Conservation (phyloP, 2,113 vertebrate species). For the Lota lota region DNA sequence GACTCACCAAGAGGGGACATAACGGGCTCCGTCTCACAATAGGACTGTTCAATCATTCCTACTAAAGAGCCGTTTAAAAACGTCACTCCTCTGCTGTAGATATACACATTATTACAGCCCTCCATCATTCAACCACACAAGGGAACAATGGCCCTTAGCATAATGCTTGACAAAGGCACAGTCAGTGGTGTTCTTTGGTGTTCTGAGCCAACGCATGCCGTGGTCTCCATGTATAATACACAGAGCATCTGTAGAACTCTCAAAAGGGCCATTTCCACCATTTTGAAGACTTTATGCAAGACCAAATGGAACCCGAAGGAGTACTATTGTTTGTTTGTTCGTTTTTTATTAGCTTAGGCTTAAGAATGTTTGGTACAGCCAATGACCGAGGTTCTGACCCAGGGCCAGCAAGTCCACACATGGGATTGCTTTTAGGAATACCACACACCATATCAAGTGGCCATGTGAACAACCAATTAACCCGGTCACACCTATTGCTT, state of each 20-base stretch:
- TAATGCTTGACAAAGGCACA: background rate
- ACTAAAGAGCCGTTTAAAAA: too few relatives aligned
- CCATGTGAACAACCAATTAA: too few relatives aligned
- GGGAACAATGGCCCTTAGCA: background rate
- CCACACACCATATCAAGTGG: too few relatives aligned
- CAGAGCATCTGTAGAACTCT: constrained; percentile 7
- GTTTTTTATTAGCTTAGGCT: constrained; percentile 23
- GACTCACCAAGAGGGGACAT: too few relatives aligned
- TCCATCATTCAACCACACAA: too few relatives aligned
- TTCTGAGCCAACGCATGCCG: background rate
- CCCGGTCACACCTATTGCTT: too few relatives aligned
- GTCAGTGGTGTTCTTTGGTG: background rate
- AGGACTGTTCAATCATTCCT: too few relatives aligned
- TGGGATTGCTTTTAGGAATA: too few relatives aligned
- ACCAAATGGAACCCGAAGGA: constrained; percentile 25
- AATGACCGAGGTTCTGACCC: constrained; percentile 33
- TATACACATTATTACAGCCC: too few relatives aligned
- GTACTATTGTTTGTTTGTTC: constrained; percentile 3
- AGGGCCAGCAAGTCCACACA: constrained; percentile 2
- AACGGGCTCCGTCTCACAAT: too few relatives aligned
- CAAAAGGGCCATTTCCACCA: background rate
- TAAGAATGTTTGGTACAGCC: background rate
- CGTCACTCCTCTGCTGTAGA: too few relatives aligned
- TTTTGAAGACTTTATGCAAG: background rate
- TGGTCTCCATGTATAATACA: constrained; percentile 21